Evolutionary conservation across 2,113 vertebrate species (phyloP).

Genomic region (Ahaetulla prasina): DNA sequence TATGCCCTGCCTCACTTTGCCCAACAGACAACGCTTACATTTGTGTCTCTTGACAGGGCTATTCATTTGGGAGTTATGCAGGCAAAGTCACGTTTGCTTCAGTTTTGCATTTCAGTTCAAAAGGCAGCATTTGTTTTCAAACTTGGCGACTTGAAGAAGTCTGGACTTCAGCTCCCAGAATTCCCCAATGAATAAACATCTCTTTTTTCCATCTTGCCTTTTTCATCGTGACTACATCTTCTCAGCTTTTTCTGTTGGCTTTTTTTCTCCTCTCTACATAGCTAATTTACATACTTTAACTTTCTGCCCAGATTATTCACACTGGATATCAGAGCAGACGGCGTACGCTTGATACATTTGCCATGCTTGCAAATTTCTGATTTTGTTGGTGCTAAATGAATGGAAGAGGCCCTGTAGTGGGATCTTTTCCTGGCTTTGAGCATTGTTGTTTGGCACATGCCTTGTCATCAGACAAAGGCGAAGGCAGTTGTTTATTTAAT

Average conservation of each 20-base stretch:
- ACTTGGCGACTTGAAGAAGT: neutral
- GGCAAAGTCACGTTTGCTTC: neutral
- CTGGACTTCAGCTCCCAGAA: neutral
- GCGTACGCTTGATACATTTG: neutral
- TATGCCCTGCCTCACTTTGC: neutral
- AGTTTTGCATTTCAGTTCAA: neutral
- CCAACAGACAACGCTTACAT: neutral
- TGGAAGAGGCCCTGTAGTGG: neutral
- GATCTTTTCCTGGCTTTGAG: neutral
- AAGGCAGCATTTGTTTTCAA: neutral
- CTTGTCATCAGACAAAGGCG: slow-evolving; percentile 3
- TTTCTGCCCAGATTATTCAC: neutral
- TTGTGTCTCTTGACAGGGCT: neutral
- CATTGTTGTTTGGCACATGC: neutral
- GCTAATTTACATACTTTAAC: neutral
- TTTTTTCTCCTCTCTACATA: neutral
- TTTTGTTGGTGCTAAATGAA: neutral
- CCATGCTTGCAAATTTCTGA: neutral
- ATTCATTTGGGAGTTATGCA: neutral
- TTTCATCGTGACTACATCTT: neutral
- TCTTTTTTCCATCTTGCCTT: neutral
- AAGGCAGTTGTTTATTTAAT: slow-evolving; percentile 19
- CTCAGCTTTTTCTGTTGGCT: neutral
- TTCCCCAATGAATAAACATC: neutral
- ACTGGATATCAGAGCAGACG: neutral